These are phyloP conservation scores for Drosophila baimaii DNA, from an alignment of 1,140 invertebrate species.

Conservation along the genomic window DNA sequence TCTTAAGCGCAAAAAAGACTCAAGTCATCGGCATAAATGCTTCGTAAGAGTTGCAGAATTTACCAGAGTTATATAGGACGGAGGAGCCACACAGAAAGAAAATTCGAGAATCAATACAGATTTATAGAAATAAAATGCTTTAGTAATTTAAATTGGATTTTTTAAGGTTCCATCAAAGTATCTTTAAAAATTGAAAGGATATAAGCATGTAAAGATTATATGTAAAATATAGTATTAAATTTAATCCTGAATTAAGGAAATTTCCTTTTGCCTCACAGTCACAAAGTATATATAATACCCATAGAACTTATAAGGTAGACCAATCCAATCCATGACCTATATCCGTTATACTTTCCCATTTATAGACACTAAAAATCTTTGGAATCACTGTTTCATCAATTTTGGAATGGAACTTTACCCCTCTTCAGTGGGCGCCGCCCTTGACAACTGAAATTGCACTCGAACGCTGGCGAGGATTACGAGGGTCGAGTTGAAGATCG, in stretches of 20 bases:
- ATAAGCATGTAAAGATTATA: too few relatives aligned
- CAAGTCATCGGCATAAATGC: conserved; percentile 14
- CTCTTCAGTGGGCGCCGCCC: conserved; percentile 25
- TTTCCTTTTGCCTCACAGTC: too few relatives aligned
- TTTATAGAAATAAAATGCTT: too few relatives aligned
- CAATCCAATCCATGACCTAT: too few relatives aligned
- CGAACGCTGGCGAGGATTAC: conserved; percentile 32
- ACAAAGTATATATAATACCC: too few relatives aligned
- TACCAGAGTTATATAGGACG: not conserved
- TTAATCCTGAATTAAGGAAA: too few relatives aligned
- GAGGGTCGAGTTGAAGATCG: conserved; percentile 1
- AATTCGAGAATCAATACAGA: not conserved
- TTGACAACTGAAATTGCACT: conserved; percentile 50
- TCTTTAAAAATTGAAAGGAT: too few relatives aligned
- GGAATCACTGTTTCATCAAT: conserved; percentile 23
- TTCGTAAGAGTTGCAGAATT: not conserved
- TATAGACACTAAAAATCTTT: not conserved
- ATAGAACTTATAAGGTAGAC: too few relatives aligned
- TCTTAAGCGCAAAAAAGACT: conserved; percentile 11
- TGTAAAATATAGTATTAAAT: too few relatives aligned
- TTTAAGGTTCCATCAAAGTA: too few relatives aligned
- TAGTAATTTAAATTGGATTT: too few relatives aligned
- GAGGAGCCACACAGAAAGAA: not conserved
- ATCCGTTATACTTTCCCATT: not conserved
- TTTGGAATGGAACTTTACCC: conserved; percentile 63